Evolutionary conservation across 1,140 invertebrate genomes (phyloP).

Genomic region (Drosophila tani): DNA sequence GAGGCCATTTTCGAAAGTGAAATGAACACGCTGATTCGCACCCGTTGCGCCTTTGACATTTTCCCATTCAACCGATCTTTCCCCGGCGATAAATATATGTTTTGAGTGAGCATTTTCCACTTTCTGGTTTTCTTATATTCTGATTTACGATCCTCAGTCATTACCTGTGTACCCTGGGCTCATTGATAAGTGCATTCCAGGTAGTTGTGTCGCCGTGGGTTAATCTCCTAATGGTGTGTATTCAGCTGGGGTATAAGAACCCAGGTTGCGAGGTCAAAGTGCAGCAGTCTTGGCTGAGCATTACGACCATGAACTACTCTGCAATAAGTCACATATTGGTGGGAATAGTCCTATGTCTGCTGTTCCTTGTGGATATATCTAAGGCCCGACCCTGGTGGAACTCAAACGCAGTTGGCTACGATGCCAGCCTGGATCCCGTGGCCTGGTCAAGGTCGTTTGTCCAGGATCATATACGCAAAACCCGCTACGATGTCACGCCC

Average conservation of each 20-base stretch:
- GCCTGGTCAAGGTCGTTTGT: conserved; percentile 74
- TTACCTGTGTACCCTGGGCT: conserved; percentile 22
- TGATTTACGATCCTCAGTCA: conserved; percentile 38
- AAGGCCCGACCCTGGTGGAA: conserved; percentile 56
- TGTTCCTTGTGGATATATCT: not conserved
- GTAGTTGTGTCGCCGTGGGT: conserved; percentile 14
- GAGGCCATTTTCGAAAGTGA: conserved; percentile 45
- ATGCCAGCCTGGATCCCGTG: conserved; percentile 76
- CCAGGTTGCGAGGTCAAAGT: conserved; percentile 21
- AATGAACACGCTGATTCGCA: conserved; percentile 19
- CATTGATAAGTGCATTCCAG: conserved; percentile 39
- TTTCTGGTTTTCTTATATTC: no score
- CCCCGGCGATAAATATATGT: conserved; percentile 20
- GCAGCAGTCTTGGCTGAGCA: conserved; percentile 27
- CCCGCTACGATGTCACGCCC: conserved; percentile 33
- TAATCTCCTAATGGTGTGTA: conserved; percentile 46
- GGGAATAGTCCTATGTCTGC: conserved; percentile 1
- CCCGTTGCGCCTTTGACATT: conserved; percentile 30
- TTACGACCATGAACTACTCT: conserved; percentile 37
- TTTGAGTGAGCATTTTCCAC: conserved; percentile 24
- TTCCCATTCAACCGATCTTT: not conserved
- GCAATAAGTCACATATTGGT: conserved; percentile 11
- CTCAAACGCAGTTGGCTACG: conserved; percentile 50
- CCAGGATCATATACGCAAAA: conserved; percentile 54
- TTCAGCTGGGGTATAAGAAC: conserved; percentile 37